These are phyloP conservation scores for Metaphire vulgaris DNA, from an alignment of 1,140 invertebrate species.

Conservation along the genomic window DNA sequence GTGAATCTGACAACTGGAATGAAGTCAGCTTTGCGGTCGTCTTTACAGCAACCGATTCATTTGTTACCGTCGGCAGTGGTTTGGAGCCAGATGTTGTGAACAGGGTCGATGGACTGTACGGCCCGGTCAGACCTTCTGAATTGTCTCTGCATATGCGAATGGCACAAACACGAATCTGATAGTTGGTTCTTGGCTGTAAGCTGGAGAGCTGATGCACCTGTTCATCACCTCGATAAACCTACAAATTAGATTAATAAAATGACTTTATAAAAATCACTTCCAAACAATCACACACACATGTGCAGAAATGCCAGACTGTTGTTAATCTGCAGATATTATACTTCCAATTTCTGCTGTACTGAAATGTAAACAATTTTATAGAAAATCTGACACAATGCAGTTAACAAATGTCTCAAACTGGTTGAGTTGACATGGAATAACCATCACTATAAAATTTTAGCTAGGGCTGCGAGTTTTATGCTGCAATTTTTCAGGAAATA, in stretches of 20 bases:
- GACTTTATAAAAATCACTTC: neutral
- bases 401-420: no score
- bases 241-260: conserved; percentile 27
- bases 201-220: conserved; percentile 61
- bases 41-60: neutral
- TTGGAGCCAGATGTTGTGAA: conserved; percentile 53
- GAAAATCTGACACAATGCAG: conserved; percentile 1
- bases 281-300: neutral
- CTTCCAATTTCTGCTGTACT: neutral
- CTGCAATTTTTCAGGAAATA: no score
- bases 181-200: conserved; percentile 64
- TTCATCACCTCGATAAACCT: conserved; percentile 67
- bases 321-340: neutral
- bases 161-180: conserved; percentile 66
- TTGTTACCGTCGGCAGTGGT: neutral
- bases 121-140: conserved; percentile 56
- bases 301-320: neutral
- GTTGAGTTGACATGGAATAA: no score
- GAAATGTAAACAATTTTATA: neutral
- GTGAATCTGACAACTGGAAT: neutral
- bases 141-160: conserved; percentile 52
- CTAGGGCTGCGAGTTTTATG: no score
- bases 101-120: conserved; percentile 59
- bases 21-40: neutral
- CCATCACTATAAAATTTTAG: no score